These are phyloP conservation scores for Araneus ventricosus DNA, from an alignment of 1,140 invertebrate genomes.

Conservation along the genomic window DNA sequence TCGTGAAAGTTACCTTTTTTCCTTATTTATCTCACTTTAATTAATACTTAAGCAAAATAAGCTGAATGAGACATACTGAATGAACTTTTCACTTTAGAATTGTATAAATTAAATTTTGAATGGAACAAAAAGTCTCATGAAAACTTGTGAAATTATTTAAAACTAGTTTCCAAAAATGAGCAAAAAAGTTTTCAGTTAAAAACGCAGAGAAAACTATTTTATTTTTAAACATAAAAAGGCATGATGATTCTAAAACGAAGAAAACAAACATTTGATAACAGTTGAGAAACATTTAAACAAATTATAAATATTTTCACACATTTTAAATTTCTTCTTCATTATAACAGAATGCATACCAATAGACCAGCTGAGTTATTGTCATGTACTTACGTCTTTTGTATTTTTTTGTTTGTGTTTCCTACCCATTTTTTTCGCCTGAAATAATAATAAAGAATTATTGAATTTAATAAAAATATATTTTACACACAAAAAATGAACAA, in stretches of 20 bases:
- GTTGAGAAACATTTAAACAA: not conserved
- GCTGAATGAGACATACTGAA: too few species aligned
- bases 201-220: not conserved
- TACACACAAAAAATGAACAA: too few species aligned
- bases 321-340: not conserved
- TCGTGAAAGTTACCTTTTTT: too few species aligned
- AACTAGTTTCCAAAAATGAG: too few species aligned
- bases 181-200: too few species aligned
- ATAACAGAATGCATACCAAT: not conserved
- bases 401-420: constrained; percentile 64
- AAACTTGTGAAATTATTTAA: too few species aligned
- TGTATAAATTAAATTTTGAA: too few species aligned
- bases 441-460: not conserved
- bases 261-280: not conserved
- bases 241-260: not conserved
- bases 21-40: too few species aligned
- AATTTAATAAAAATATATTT: not conserved
- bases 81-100: too few species aligned
- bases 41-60: too few species aligned
- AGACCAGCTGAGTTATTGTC: not conserved
- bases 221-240: not conserved
- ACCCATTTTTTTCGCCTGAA: constrained; percentile 61
- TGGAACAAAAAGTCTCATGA: too few species aligned
- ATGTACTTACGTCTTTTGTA: constrained; percentile 58
- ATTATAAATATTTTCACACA: not conserved